These are phyloP conservation scores for Paedocypris sp. DNA, from an alignment of 2,113 vertebrate genomes.

Conservation along the genomic window DNA sequence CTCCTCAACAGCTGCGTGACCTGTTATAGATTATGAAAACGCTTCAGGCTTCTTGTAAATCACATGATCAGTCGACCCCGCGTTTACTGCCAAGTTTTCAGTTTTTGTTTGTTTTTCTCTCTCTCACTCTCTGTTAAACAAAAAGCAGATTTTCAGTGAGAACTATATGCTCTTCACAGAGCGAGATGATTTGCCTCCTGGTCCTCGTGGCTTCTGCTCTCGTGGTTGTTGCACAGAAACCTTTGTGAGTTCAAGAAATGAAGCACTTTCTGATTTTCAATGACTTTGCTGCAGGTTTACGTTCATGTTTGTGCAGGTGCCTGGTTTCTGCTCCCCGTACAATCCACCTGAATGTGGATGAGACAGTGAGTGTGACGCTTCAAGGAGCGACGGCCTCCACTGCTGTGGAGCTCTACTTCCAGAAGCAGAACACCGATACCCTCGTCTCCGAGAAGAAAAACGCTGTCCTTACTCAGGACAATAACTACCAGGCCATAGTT, in stretches of 20 bases:
- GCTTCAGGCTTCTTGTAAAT: conserved; percentile 33
- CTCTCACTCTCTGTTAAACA: no score
- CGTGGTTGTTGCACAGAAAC: conserved; percentile 33
- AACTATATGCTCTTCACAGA: no score
- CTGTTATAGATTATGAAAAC: not conserved
- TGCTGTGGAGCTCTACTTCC: conserved; percentile 39
- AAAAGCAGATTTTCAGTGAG: no score
- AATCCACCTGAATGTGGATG: conserved; percentile 44
- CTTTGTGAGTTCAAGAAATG: conserved; percentile 48
- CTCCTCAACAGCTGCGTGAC: not conserved
- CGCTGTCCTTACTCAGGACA: conserved; percentile 43
- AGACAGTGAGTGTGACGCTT: conserved; percentile 53
- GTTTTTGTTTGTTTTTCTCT: no score
- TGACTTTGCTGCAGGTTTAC: not conserved
- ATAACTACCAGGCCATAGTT: conserved; percentile 49
- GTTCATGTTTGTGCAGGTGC: conserved; percentile 37
- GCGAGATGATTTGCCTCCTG: conserved; percentile 9
- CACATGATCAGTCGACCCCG: conserved; percentile 33
- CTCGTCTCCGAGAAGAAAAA: conserved; percentile 24
- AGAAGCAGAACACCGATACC: not conserved
- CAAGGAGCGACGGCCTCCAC: conserved; percentile 34
- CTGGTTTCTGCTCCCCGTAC: conserved; percentile 57
- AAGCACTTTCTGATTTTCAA: not conserved
- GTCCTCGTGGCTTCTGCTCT: conserved; percentile 28
- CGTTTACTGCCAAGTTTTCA: conserved; percentile 10